Conservation (phyloP, 2,888 invertebrate genomes). For the Epistrophe grossulariae region DNA sequence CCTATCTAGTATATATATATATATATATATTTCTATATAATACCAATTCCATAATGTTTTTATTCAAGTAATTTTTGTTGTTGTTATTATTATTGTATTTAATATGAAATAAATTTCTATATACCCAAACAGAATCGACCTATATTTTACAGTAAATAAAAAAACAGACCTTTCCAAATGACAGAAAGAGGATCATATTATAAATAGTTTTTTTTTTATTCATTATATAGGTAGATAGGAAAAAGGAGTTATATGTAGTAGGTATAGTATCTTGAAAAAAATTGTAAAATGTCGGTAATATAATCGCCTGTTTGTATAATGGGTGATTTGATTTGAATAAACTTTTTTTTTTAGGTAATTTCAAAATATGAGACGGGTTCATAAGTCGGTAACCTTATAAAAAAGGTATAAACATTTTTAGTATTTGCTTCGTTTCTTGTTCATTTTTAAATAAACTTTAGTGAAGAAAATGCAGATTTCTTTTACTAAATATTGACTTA, state of each 20-base stretch:
- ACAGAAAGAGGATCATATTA: slow-evolving; percentile 29
- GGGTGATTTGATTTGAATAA: slow-evolving; percentile 13
- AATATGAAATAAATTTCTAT: slow-evolving; percentile 44
- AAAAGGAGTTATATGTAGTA: too few species aligned
- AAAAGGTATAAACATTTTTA: neutral
- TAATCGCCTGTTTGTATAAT: neutral
- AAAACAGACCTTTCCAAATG: slow-evolving; percentile 17
- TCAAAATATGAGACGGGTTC: neutral
- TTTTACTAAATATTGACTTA: too few species aligned
- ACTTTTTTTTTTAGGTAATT: neutral
- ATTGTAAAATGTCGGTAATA: slow-evolving; percentile 17
- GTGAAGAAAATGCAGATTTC: too few species aligned
- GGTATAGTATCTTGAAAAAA: neutral
- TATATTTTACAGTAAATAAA: slow-evolving; percentile 18
- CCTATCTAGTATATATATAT: neutral
- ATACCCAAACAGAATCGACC: slow-evolving; percentile 32
- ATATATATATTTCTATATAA: too few species aligned
- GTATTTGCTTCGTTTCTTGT: neutral
- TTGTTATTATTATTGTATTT: slow-evolving; percentile 15
- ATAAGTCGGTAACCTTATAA: neutral
- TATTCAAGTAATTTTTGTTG: slow-evolving; percentile 13
- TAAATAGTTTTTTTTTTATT: slow-evolving; percentile 18
- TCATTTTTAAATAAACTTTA: neutral
- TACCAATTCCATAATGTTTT: slow-evolving; percentile 38
- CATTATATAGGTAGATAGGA: neutral